Conservation (phyloP, 2,797 vertebrate species). For the Chiloscyllium punctatum region DNA sequence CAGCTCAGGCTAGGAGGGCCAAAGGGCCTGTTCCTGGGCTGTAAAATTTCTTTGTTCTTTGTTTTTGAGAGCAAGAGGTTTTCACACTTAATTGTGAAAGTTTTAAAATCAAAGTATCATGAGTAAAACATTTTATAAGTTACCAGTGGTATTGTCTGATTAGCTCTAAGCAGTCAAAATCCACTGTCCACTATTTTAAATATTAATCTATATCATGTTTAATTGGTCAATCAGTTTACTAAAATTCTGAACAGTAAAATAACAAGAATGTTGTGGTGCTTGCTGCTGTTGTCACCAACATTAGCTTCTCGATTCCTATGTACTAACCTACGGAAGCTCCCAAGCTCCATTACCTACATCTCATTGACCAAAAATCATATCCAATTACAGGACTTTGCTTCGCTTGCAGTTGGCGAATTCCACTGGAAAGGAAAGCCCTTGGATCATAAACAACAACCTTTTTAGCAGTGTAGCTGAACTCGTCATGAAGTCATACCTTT, state of each 20-base stretch:
- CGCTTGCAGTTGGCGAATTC: conserved; percentile 1
- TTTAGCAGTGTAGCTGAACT: conserved; percentile 22
- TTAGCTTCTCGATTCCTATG: neutral
- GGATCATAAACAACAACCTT: neutral
- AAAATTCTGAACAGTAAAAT: neutral
- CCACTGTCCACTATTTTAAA: neutral
- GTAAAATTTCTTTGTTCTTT: no score
- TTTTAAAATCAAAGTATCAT: neutral
- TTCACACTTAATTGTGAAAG: neutral
- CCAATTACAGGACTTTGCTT: conserved; percentile 19
- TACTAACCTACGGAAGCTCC: neutral
- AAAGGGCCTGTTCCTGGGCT: no score
- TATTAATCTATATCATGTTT: neutral
- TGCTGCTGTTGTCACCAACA: neutral
- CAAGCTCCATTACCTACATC: neutral
- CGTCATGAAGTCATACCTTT: neutral
- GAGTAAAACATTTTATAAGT: neutral
- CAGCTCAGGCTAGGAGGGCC: no score
- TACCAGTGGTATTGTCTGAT: neutral
- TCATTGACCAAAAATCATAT: conserved; percentile 15
- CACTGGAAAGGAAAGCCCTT: conserved; percentile 5
- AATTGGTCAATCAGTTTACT: neutral
- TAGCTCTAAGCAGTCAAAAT: neutral
- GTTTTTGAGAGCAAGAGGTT: neutral
- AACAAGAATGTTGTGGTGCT: neutral